Conservation (phyloP, 2,797 vertebrate genomes). For the Balearica regulorum region DNA sequence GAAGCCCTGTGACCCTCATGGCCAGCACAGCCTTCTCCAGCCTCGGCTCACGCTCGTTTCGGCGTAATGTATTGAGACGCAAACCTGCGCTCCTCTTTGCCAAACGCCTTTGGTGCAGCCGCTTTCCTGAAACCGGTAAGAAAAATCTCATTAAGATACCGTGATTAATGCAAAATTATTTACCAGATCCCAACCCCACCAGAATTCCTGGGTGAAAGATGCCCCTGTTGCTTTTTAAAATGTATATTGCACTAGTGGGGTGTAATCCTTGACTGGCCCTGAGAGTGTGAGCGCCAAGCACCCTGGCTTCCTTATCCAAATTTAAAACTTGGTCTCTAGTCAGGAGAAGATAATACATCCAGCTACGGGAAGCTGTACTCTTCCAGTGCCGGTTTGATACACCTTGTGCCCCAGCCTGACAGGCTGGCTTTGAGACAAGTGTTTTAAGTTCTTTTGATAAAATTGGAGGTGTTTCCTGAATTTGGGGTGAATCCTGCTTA, state of each 20-base stretch:
- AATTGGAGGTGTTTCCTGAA: neutral
- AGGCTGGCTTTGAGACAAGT: neutral
- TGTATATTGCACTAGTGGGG: neutral
- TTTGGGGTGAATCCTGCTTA: neutral
- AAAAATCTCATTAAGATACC: neutral
- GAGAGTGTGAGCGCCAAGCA: neutral
- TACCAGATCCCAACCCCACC: neutral
- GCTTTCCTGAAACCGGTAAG: neutral
- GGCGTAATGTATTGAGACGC: neutral
- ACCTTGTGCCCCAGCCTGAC: neutral
- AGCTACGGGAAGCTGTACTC: neutral
- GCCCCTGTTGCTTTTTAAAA: neutral
- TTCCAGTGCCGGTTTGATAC: neutral
- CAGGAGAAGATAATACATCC: neutral
- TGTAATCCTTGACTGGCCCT: neutral
- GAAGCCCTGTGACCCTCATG: neutral
- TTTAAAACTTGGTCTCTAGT: neutral
- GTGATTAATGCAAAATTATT: neutral
- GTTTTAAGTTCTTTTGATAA: neutral
- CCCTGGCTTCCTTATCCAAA: neutral
- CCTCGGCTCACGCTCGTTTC: neutral
- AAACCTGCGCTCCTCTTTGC: accelerated
- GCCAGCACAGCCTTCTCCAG: neutral
- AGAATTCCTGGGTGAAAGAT: neutral
- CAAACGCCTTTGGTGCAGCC: neutral